phyloP scores from a whole-genome alignment of 2,797 vertebrate genomes.

The Melopsittacus undulatus region DNA sequence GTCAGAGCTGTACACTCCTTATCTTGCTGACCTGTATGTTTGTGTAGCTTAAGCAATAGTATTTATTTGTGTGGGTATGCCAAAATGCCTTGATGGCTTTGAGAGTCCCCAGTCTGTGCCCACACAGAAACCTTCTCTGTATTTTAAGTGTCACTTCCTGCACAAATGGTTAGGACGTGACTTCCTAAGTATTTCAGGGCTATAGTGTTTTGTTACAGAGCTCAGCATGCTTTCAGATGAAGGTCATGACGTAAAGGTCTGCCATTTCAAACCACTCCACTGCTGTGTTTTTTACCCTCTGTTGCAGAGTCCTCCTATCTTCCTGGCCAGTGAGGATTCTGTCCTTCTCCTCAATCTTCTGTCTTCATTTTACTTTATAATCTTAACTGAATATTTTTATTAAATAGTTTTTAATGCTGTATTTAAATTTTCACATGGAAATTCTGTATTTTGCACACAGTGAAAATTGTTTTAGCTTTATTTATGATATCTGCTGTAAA shows the following conservation, averaged over 20 bases:
- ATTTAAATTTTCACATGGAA: slow-evolving; percentile 78
- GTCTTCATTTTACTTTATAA: slow-evolving; percentile 63
- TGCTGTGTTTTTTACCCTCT: slow-evolving; percentile 77
- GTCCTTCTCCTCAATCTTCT: slow-evolving; percentile 76
- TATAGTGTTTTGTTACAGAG: background rate
- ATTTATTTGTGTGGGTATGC: background rate
- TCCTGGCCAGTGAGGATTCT: slow-evolving; percentile 84
- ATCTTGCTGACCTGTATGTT: background rate
- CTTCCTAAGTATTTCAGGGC: background rate
- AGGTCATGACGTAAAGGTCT: slow-evolving; percentile 22
- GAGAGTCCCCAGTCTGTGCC: background rate
- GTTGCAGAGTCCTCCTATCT: slow-evolving; percentile 87
- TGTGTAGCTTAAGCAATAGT: background rate
- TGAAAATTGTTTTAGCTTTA: slow-evolving; percentile 82
- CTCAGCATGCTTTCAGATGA: slow-evolving; percentile 43
- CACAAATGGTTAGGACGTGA: background rate
- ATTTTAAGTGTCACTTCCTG: background rate
- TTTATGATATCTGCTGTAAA: slow-evolving; percentile 90
- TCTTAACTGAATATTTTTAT: slow-evolving; percentile 63
- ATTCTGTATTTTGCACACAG: slow-evolving; percentile 83
- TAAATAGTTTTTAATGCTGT: slow-evolving; percentile 70
- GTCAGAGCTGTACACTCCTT: background rate
- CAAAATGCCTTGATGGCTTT: background rate
- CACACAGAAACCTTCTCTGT: background rate
- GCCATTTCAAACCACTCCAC: slow-evolving; percentile 68